A percentile compares a stretch with the other conserved stretches of the same genome.
Evolutionary conservation across 1,140 invertebrate genomes (phyloP).

Genomic region (Musca vetustissima): DNA sequence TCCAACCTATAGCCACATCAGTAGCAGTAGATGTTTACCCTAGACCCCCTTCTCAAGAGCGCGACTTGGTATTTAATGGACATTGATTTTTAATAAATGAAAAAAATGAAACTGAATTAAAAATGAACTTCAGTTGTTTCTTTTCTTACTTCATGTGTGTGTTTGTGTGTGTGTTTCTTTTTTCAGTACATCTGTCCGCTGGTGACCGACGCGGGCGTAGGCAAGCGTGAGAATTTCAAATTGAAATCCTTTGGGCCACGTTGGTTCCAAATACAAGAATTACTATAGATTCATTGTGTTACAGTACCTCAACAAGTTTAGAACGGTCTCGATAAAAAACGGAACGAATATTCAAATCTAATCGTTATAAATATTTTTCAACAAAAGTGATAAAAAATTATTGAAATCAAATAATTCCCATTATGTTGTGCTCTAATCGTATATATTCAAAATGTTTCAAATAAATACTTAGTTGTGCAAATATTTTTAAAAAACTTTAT

Average conservation of each 20-base stretch:
- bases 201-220: neutral
- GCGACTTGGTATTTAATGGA: neutral
- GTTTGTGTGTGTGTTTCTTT: too few species aligned
- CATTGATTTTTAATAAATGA: conserved; percentile 8
- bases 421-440: neutral
- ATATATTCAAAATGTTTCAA: too few species aligned
- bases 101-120: neutral
- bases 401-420: neutral
- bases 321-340: neutral
- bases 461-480: too few species aligned
- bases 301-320: conserved; percentile 8
- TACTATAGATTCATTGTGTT: conserved; percentile 4
- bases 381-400: neutral
- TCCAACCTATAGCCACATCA: neutral
- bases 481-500: too few species aligned
- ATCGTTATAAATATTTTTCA: too few species aligned
- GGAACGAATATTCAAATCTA: neutral
- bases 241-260: too few species aligned
- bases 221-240: conserved; percentile 6
- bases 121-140: too few species aligned
- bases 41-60: neutral
- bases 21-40: neutral
- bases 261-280: too few species aligned
- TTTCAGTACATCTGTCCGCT: too few species aligned
- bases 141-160: too few species aligned